phyloP scores from a whole-genome alignment of 2,113 vertebrate genomes.

The Bostrychus sinensis region DNA sequence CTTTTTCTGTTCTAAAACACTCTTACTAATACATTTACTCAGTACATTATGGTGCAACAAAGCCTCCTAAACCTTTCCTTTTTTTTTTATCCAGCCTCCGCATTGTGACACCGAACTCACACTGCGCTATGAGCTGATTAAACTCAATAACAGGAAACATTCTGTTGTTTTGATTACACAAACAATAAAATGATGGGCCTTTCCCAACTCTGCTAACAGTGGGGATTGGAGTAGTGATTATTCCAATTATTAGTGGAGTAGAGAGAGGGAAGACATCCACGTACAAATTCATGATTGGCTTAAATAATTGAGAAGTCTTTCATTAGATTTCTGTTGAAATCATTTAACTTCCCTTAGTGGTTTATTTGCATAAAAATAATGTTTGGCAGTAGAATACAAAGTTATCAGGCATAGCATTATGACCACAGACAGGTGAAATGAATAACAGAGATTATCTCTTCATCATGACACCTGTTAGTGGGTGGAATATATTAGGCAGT shows the following conservation, averaged over 20 bases:
- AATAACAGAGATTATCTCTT: too few species aligned
- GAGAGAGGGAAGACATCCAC: background rate
- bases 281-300: background rate
- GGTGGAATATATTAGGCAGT: too few species aligned
- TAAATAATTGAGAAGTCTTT: background rate
- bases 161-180: slow-evolving; percentile 12
- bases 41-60: slow-evolving; percentile 25
- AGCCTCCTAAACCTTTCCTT: slow-evolving; percentile 6
- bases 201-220: background rate
- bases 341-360: too few species aligned
- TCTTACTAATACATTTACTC: slow-evolving; percentile 7
- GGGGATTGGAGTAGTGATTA: background rate
- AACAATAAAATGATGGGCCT: slow-evolving; percentile 3
- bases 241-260: background rate
- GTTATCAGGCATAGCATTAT: too few species aligned
- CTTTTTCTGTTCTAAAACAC: background rate
- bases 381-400: too few species aligned
- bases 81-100: background rate
- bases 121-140: slow-evolving; percentile 2
- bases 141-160: slow-evolving; percentile 11
- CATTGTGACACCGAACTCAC: slow-evolving; percentile 7
- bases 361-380: too few species aligned
- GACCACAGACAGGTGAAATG: too few species aligned
- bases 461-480: too few species aligned
- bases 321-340: background rate